Base-by-base conservation (phyloP, 1,140 invertebrate genomes). In the Zaprionus africanus region DNA sequence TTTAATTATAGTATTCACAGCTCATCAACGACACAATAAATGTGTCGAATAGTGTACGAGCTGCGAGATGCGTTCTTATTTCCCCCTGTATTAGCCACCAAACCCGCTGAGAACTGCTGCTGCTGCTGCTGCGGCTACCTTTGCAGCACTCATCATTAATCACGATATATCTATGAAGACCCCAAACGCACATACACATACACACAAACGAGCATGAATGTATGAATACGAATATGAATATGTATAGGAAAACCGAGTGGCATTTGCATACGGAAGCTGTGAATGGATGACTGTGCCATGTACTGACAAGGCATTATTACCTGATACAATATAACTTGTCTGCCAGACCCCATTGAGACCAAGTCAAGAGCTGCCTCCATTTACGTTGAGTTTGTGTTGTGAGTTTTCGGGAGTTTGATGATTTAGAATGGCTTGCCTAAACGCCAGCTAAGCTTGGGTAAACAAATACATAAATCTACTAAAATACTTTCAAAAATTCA, bases 211-310 rank as follows among this genome's bases (percentile, higher is more conserved):
- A 53, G 19, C 31, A 41, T 64, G 41, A 61, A 58, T 36, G 28
- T 31, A 56, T 58, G 59, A 64, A 58, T 58, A 49, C 58, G 51
- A 28, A 53, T 56, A 46, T 65, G 59, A 19, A 54, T 56, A 26
- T 58, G 19, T 62, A 28, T 41, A 34, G 24, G 60, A 24, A 46
- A 57, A 53, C 62, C 26, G 62, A 64, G 43, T 68, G 46, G 28
- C 54, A 88, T 88, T 88, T 87, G 85, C 86, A 88, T 88, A 88
- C 85, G 85, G 85, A 88, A 88, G 84, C 85, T 82, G 62, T 60
- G 63, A 62, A 80, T 66, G 26, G 56, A 60, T 62, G 62, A 54
- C 59, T 62, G 43, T 51, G n/a, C 41, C 36, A 9, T 28, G 31
- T 22, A 41, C 46, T 43, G 58, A 28, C 31, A 41, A 36, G 9